A percentile compares a stretch with the other conserved stretches of the same genome.
Evolutionary conservation across 2,797 vertebrate species (phyloP).

Genomic region (Distichodus sexfasciatus): DNA sequence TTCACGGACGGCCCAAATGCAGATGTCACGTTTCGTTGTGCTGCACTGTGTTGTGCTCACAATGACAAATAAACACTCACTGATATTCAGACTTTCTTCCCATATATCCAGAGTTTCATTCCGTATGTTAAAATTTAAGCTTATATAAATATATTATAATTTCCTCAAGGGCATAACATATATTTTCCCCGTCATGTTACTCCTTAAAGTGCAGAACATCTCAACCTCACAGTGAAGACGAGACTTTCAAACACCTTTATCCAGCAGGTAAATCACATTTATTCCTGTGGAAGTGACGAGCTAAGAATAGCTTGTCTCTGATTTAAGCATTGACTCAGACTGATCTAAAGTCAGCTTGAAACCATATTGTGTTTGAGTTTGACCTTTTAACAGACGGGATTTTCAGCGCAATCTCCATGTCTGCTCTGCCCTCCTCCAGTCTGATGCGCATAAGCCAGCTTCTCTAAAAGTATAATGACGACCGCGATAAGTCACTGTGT

Average conservation of each 20-base stretch:
- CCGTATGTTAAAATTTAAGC: too few species aligned
- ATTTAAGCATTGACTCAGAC: conserved; percentile 26
- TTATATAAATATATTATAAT: too few species aligned
- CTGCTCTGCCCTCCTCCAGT: conserved; percentile 23
- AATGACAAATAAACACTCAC: too few species aligned
- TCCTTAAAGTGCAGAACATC: background rate
- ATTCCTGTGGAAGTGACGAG: conserved; percentile 29
- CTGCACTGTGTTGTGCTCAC: too few species aligned
- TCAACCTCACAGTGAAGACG: conserved; percentile 10
- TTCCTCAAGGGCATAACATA: too few species aligned
- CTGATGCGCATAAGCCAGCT: conserved; percentile 21
- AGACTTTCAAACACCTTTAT: conserved; percentile 6
- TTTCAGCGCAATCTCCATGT: conserved; percentile 31
- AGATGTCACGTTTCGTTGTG: too few species aligned
- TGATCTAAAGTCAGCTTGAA: conserved; percentile 20
- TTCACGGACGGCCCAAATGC: too few species aligned
- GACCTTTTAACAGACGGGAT: conserved; percentile 35
- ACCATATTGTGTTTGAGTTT: conserved; percentile 44
- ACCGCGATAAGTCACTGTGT: conserved; percentile 42
- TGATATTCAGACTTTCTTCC: too few species aligned
- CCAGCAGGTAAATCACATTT: conserved; percentile 28
- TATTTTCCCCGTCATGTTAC: conserved; percentile 15
- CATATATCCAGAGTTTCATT: too few species aligned
- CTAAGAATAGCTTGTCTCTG: conserved; percentile 23
- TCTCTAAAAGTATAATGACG: conserved; percentile 53